phyloP scores from a whole-genome alignment of 2,113 vertebrate genomes.

The Patagioenas fasciata region DNA sequence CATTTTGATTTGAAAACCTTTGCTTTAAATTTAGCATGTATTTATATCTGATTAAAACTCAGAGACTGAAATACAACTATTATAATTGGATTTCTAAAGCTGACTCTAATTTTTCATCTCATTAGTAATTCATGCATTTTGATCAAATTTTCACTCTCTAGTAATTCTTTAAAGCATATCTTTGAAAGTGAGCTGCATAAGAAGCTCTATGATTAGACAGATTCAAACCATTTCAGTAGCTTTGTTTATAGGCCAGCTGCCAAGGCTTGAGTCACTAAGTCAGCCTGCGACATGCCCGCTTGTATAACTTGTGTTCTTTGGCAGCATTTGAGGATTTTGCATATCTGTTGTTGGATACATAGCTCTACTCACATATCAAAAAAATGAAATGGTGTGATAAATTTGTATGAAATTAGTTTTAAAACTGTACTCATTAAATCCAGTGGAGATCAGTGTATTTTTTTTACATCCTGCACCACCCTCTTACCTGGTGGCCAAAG shows the following conservation, averaged over 20 bases:
- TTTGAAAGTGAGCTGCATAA: neutral
- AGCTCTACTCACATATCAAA: neutral
- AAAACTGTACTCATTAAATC: neutral
- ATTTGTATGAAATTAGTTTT: constrained; percentile 17
- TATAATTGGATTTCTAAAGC: neutral
- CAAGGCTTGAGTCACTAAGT: constrained; percentile 63
- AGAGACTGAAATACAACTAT: neutral
- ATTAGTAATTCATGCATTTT: neutral
- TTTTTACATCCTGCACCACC: neutral
- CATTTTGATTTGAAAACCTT: neutral
- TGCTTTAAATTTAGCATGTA: neutral
- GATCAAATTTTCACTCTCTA: constrained; percentile 13
- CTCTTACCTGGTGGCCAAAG: neutral
- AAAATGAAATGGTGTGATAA: neutral
- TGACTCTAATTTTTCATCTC: neutral
- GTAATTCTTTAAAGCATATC: neutral
- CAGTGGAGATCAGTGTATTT: neutral
- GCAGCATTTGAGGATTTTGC: neutral
- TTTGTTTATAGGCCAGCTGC: constrained; percentile 46
- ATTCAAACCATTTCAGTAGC: constrained; percentile 39
- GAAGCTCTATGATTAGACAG: neutral
- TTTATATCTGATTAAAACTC: neutral
- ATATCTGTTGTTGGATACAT: constrained; percentile 14
- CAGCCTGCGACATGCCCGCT: constrained; percentile 54
- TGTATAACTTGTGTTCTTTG: constrained; percentile 58